Percentiles rank a stretch among this genome's conserved stretches.
These are phyloP conservation scores for Drosophila repleta DNA, from an alignment of 1,140 invertebrate genomes.

Conservation along the genomic window DNA sequence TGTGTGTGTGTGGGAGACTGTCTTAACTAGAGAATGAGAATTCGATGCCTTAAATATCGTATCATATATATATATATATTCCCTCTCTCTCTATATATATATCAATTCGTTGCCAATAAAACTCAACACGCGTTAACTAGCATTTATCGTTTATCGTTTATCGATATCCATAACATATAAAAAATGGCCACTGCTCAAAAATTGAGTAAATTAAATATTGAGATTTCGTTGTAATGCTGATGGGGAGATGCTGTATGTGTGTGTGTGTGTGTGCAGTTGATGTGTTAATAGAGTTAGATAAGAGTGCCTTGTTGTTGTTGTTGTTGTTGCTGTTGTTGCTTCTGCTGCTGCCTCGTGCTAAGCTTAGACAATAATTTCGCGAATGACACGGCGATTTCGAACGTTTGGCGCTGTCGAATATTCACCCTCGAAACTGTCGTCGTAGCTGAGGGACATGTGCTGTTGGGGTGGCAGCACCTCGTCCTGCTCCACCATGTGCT, in stretches of 20 bases:
- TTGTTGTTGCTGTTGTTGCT: constrained; percentile 19
- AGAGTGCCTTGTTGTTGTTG: constrained; percentile 14
- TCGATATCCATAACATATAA: constrained; percentile 51
- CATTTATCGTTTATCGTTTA: constrained; percentile 37
- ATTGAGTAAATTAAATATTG: constrained; percentile 47
- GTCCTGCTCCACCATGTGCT: constrained; percentile 89
- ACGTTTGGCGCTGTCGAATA: constrained; percentile 97
- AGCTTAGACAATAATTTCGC: constrained; percentile 96
- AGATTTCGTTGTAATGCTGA: constrained; percentile 45
- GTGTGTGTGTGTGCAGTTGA: constrained; percentile 27
- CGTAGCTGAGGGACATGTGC: constrained; percentile 94
- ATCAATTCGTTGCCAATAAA: constrained; percentile 74
- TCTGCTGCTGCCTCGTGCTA: constrained; percentile 24
- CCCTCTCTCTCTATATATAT: constrained; percentile 36
- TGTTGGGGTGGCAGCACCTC: constrained; percentile 90
- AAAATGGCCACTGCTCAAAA: constrained; percentile 51
- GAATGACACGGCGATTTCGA: constrained; percentile 93
- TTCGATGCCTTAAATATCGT: constrained; percentile 60
- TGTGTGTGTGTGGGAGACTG: constrained; percentile 40
- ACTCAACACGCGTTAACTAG: constrained; percentile 75
- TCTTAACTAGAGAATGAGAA: constrained; percentile 68
- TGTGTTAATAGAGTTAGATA: constrained; percentile 3
- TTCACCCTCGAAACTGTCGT: constrained; percentile 95
- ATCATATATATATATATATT: constrained; percentile 44
- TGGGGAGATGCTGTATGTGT: constrained; percentile 2